Base-by-base conservation (phyloP, 92 coral and sea anemone genomes). In the Parazoanthus swiftii region DNA sequence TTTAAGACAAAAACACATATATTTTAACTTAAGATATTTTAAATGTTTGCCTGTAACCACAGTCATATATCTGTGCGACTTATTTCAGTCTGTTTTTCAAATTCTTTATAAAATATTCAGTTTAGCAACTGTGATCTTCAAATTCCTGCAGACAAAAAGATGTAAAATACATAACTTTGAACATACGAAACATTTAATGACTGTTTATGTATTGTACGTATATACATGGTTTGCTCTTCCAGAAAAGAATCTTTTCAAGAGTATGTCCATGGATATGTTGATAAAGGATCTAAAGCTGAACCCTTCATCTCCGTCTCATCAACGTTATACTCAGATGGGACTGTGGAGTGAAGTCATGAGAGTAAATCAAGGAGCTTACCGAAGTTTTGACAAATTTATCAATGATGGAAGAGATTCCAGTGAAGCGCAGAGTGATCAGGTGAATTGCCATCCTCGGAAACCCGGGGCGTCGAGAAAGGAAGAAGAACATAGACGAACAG, bases 291-390 rank as follows among this genome's bases (percentile, higher is more conserved):
- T 93, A 5, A 90, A 85, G 59, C 74, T 82, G 68, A 88, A 78
- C 80, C 89, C 89, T 2, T 76, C 93, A 1, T 36, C 90, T 36
- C 84, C 86, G 11, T 29, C 76, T 18, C 87, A 91, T 39, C 91
- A 90, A 18, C 88, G 87, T 38, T 91, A 93, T 37, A 74, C 88
- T 43, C 89, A 93, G 65, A 88, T 88, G 88, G 93, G 94, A 15
- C 92, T 93, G 23, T 93, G 96, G 96, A 90, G 77, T 56, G 92
- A 92, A 58, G 89, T 93, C 20, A 90, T 93, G 94, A 89, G 90
- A 81, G 79, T 93, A 14, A 93, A 93, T 74, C 94, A 92, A 76
- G 87, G 86, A 67, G 89, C 89, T 35, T 92, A 89, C 67, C 79
- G 42, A 36, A 79, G 48, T 81, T 88, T 93, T 91, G 93, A 91